Conservation (phyloP, 92 coral and sea anemone genomes). For the Micromussa lordhowensis region DNA sequence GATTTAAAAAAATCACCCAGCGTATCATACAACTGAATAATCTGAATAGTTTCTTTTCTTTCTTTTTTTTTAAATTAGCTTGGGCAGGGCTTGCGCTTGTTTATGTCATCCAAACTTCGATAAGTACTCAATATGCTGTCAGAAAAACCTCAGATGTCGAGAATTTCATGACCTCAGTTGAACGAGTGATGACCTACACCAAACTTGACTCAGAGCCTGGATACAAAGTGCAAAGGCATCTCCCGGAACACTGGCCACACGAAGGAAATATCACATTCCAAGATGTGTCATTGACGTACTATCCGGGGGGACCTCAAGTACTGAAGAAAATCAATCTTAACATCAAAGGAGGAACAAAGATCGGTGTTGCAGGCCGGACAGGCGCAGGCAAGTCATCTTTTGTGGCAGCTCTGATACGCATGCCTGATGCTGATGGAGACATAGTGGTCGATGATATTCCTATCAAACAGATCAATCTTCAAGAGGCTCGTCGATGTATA, state of each 20-base stretch:
- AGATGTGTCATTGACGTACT: conserved; percentile 77
- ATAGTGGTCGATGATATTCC: conserved; percentile 26
- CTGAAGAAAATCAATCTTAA: conserved; percentile 50
- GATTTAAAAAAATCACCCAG: too few relatives aligned
- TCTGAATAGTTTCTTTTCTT: background rate
- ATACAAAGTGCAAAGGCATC: background rate
- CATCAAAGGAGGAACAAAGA: conserved; percentile 71
- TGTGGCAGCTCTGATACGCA: conserved; percentile 27
- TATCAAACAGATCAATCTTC: conserved; percentile 68
- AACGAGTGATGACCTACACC: conserved; percentile 6
- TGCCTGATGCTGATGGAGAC: conserved; percentile 26
- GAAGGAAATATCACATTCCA: conserved; percentile 71
- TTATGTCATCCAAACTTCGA: background rate
- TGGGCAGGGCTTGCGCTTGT: background rate
- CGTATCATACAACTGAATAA: too few relatives aligned
- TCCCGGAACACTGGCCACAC: background rate
- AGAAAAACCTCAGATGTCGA: background rate
- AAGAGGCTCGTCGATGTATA: conserved; percentile 75
- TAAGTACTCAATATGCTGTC: background rate
- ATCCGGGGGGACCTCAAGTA: conserved; percentile 79
- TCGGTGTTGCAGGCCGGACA: conserved; percentile 26
- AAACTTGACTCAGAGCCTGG: conserved; percentile 1
- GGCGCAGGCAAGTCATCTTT: conserved; percentile 22
- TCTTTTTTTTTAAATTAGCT: background rate
- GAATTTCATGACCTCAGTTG: conserved; percentile 2